Percentiles rank a stretch among this genome's conserved stretches.
Evolutionary conservation across 2,797 vertebrate species (phyloP).

Genomic region (Chiloscyllium punctatum): DNA sequence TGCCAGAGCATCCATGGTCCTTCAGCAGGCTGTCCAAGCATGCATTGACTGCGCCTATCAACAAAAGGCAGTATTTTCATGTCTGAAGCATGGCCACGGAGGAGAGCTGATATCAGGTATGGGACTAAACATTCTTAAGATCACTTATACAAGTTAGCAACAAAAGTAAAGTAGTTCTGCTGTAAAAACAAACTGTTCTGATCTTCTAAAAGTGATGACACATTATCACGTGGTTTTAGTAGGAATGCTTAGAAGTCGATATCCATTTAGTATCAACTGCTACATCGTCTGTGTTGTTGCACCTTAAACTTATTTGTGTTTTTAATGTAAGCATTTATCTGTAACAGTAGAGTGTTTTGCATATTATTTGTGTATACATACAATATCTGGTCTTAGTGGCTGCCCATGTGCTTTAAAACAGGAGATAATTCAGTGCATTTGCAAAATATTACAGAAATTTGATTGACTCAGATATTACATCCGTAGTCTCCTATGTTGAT

Average conservation of each 20-base stretch:
- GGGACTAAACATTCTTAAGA: conserved; percentile 8
- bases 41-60: conserved; percentile 93
- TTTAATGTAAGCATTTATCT: not conserved
- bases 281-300: not conserved
- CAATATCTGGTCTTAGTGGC: no score
- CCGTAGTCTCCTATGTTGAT: not conserved
- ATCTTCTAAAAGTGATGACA: not conserved
- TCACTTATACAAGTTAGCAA: not conserved
- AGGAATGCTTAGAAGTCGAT: not conserved
- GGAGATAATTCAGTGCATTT: not conserved
- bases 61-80: conserved; percentile 87
- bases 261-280: no score
- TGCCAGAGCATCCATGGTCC: conserved; percentile 73
- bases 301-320: not conserved
- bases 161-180: not conserved
- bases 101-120: conserved; percentile 89
- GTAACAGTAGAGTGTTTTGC: not conserved
- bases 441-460: not conserved
- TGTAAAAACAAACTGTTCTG: not conserved
- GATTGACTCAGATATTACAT: not conserved
- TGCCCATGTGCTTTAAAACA: not conserved
- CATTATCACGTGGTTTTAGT: not conserved
- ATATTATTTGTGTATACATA: not conserved
- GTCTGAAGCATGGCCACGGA: conserved; percentile 89
- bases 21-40: conserved; percentile 90